phyloP scores from a whole-genome alignment of 2,113 vertebrate species.

The Sebastes fasciatus region DNA sequence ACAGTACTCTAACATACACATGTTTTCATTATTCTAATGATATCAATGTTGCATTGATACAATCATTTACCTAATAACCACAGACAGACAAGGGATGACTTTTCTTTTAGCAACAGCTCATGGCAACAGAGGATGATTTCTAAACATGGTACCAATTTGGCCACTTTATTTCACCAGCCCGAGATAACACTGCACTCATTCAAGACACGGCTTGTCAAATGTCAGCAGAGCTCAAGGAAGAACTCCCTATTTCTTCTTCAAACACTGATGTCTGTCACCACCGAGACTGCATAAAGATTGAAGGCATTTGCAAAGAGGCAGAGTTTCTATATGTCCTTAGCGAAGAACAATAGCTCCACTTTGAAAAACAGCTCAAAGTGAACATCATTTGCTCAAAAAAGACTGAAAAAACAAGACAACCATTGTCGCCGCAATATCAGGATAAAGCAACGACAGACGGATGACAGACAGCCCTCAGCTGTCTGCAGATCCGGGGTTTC shows the following conservation, averaged over 20 bases:
- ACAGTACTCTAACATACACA: background rate
- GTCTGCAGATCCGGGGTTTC: slow-evolving; percentile 26
- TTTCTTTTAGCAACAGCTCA: background rate
- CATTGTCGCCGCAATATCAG: slow-evolving; percentile 17
- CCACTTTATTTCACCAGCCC: background rate
- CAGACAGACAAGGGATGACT: background rate
- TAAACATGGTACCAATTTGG: background rate
- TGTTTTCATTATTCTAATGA: background rate
- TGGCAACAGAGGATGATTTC: background rate
- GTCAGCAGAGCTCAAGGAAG: slow-evolving; percentile 4
- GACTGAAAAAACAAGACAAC: slow-evolving; percentile 29
- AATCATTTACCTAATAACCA: background rate
- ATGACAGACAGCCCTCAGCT: slow-evolving; percentile 62
- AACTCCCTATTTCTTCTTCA: slow-evolving; percentile 13
- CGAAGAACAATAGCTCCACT: slow-evolving; percentile 19
- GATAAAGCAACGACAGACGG: slow-evolving; percentile 41
- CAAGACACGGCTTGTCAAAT: slow-evolving; percentile 1
- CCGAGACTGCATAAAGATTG: background rate
- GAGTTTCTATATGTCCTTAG: slow-evolving; percentile 17
- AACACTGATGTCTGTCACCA: slow-evolving; percentile 17
- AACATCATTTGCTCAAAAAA: slow-evolving; percentile 38
- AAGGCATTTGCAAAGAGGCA: slow-evolving; percentile 18
- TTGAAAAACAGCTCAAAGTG: slow-evolving; percentile 28
- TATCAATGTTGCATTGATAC: background rate
- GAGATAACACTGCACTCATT: background rate